A percentile compares a stretch with the other conserved stretches of the same genome.
Evolutionary conservation across 2,888 invertebrate species (phyloP).

Genomic region (Lithophane leautieri): DNA sequence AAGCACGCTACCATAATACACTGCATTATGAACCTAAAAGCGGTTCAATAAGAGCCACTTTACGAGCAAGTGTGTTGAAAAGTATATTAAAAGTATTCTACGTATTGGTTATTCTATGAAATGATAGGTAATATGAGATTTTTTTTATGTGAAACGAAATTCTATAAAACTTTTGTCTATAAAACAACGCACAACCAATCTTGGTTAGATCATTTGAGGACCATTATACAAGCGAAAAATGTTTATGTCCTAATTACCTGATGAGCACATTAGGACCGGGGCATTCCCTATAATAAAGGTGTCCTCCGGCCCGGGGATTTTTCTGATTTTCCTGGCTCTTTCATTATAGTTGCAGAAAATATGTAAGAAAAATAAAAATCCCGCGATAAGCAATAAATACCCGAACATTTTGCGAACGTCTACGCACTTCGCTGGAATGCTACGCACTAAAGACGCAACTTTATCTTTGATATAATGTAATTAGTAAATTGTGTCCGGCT

Average conservation of each 20-base stretch:
- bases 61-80: no score
- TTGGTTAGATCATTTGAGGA: no score
- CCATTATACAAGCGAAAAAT: not conserved
- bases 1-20: no score
- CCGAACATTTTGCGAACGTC: slow-evolving; percentile 65
- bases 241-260: slow-evolving; percentile 65
- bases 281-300: slow-evolving; percentile 73
- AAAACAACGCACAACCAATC: no score
- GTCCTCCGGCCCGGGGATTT: slow-evolving; percentile 73
- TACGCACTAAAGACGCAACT: slow-evolving; percentile 25
- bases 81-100: no score
- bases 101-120: no score
- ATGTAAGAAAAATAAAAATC: slow-evolving; percentile 69
- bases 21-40: no score
- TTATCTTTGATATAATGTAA: slow-evolving; percentile 12
- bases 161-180: no score
- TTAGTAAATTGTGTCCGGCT: not conserved
- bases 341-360: slow-evolving; percentile 71
- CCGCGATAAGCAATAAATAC: slow-evolving; percentile 57
- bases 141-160: no score
- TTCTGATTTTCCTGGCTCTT: slow-evolving; percentile 69
- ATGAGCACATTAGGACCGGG: slow-evolving; percentile 60
- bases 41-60: no score
- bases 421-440: slow-evolving; percentile 1
- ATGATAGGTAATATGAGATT: no score